Evolutionary conservation across 2,113 vertebrate genomes (phyloP).

Genomic region (Probosciger aterrimus): DNA sequence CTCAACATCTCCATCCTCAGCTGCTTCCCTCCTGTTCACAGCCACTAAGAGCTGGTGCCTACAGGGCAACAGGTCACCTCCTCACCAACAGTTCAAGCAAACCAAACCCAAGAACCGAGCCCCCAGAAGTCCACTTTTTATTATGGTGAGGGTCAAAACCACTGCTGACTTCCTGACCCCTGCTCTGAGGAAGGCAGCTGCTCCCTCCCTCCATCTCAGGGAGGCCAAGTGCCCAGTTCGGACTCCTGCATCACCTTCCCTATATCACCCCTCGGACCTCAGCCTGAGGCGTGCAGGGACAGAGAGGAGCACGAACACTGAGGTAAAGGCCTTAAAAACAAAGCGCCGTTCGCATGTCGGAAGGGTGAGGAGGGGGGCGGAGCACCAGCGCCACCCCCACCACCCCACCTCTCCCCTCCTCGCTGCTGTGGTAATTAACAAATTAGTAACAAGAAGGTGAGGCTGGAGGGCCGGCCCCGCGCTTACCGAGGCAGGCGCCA

Average conservation of each 20-base stretch:
- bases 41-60: background rate
- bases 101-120: background rate
- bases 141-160: background rate
- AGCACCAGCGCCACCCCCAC: background rate
- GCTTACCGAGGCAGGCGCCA: constrained; percentile 88
- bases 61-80: rapidly evolving
- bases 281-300: too few species aligned
- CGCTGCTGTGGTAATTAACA: background rate
- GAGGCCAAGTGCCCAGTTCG: background rate
- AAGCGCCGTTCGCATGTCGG: background rate
- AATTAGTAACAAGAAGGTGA: background rate
- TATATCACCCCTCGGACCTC: too few species aligned
- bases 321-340: background rate
- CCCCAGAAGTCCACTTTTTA: rapidly evolving
- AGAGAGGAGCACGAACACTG: rapidly evolving
- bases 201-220: background rate
- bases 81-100: background rate
- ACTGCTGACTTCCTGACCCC: background rate
- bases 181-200: background rate
- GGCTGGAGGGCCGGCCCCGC: background rate
- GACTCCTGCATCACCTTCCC: rapidly evolving
- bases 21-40: rapidly evolving
- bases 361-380: background rate
- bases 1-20: background rate
- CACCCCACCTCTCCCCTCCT: rapidly evolving